phyloP scores from a whole-genome alignment of 1,140 invertebrate species.

The Phymorhynchus buccinoides region DNA sequence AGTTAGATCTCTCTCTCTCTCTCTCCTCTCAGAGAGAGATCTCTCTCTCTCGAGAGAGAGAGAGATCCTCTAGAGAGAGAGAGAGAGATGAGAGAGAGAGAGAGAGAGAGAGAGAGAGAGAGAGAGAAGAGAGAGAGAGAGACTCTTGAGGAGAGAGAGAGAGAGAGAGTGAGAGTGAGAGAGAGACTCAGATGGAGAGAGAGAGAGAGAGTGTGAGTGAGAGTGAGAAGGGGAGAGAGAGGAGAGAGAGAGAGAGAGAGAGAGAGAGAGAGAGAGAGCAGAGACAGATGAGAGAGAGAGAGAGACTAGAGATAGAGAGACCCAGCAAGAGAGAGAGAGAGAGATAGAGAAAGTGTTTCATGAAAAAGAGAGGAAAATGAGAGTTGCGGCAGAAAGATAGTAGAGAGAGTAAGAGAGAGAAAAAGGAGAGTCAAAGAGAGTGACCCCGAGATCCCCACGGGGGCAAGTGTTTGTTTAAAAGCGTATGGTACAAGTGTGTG shows the following conservation, averaged over 20 bases:
- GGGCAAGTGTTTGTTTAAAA: too few relatives aligned
- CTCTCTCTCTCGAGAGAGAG: too few relatives aligned
- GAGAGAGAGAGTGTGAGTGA: not conserved
- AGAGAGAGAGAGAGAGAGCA: not conserved
- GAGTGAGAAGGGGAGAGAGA: not conserved
- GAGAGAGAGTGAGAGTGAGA: not conserved
- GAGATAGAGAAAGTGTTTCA: not conserved
- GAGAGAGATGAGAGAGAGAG: too few relatives aligned
- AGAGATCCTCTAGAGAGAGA: too few relatives aligned
- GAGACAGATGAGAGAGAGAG: constrained; percentile 5
- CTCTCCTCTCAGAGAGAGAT: too few relatives aligned
- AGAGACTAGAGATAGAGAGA: not conserved
- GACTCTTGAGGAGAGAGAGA: too few relatives aligned
- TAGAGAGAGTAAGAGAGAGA: not conserved
- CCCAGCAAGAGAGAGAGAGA: not conserved
- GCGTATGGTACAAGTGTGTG: too few relatives aligned
- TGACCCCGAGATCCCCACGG: not conserved
- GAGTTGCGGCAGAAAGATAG: not conserved
- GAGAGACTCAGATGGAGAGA: too few relatives aligned
- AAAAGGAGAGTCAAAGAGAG: not conserved
- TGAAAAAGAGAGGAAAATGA: not conserved
- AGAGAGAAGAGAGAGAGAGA: too few relatives aligned
- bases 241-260: not conserved
- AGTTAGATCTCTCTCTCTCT: too few relatives aligned
- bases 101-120: too few relatives aligned